Base-by-base conservation (phyloP, 2,888 invertebrate species). In the Lithosia quadra region DNA sequence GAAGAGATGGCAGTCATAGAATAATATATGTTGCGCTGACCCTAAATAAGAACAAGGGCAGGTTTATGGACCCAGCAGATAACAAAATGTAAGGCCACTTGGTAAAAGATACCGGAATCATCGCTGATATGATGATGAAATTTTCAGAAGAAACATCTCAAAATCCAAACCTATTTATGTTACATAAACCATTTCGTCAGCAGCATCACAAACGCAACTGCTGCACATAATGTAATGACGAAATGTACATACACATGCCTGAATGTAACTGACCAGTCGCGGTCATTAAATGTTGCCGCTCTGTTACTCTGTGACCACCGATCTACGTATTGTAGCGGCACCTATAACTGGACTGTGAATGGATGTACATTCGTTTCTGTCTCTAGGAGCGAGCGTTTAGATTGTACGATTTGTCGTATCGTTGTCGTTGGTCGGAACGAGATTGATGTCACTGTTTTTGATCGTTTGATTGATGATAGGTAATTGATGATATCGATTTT, bases 241-340 rank as follows among this genome's bases (percentile, higher is more conserved):
- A 92, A 91, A 92, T 86, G 80, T n/a, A 66, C 59, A 53, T 53
- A 82, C 76, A 69, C 65, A 86, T 86, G 81, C 83, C 86, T 84
- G 84, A 87, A 85, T 87, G 89, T 89, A 89, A 90, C 84, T 87
- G 89, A 89, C 90, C 90, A 91, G 89, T 90, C 87, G 85, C 90
- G 90, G 92, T 91, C 92, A 89, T 93, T 94, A 94, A 93, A 91
- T 91, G 89, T 93, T 94, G 93, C 93, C 94, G 94, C 92, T 95
- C 94, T 93, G 93, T 91, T 94, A 93, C 89, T 81, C 88, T 82
- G 80, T 90, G 91, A 88, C 90, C 91, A 88, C 76, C 81, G 76
- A 81, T 81, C 85, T 84, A 83, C 84, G 89, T 87, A 90, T 90
- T 91, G 90, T 94, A 94, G 92, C 94, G 94, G 94, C 91, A 89